Evolutionary conservation across 2,113 vertebrate species (phyloP).

Genomic region (Protomyctophum bolini): DNA sequence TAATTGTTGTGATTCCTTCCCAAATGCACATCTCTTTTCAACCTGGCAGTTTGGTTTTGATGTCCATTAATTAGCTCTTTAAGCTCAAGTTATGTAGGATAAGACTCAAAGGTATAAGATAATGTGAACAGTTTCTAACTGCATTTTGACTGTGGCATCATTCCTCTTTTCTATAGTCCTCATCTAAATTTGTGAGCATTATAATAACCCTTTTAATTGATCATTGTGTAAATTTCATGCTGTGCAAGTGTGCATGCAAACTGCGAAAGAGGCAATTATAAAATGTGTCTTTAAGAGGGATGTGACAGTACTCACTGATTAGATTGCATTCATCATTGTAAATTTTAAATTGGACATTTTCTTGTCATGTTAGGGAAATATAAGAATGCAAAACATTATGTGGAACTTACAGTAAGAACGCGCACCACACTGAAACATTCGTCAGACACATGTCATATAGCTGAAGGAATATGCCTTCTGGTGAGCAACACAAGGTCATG

Average conservation of each 20-base stretch:
- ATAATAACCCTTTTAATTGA: neutral
- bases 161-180: too few relatives aligned
- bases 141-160: too few relatives aligned
- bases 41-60: neutral
- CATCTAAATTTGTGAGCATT: too few relatives aligned
- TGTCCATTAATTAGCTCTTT: neutral
- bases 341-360: conserved; percentile 34
- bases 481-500: neutral
- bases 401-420: neutral
- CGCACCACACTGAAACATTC: neutral
- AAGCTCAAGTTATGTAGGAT: neutral
- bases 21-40: neutral
- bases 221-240: neutral
- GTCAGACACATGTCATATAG: neutral
- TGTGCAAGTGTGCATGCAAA: conserved; percentile 14
- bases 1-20: conserved; percentile 25
- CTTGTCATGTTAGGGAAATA: conserved; percentile 4
- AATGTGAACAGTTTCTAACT: too few relatives aligned
- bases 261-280: conserved; percentile 37
- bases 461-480: neutral
- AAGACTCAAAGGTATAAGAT: neutral
- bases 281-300: conserved; percentile 15
- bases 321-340: conserved; percentile 48
- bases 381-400: neutral
- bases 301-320: conserved; percentile 39